A percentile compares a stretch with the other conserved stretches of the same genome.
phyloP scores from a whole-genome alignment of 2,113 vertebrate genomes.

The Forbesichthys agassizii region DNA sequence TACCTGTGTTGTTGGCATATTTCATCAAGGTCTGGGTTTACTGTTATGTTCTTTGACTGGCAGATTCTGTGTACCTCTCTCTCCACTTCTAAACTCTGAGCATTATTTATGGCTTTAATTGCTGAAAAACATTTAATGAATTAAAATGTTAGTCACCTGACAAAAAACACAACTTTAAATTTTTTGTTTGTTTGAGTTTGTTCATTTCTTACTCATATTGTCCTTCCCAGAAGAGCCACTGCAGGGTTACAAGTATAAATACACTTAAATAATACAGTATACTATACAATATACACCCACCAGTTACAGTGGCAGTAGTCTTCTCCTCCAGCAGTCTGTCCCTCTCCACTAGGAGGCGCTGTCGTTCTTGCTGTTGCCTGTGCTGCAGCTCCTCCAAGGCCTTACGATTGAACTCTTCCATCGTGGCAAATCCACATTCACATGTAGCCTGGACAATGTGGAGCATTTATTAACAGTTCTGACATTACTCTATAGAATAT shows the following conservation, averaged over 20 bases:
- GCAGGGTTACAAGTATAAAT: background rate
- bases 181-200: no score
- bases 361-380: conserved; percentile 64
- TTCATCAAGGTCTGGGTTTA: conserved; percentile 56
- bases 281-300: conserved; percentile 35
- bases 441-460: no score
- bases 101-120: conserved; percentile 68
- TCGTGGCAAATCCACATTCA: no score
- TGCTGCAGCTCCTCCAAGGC: conserved; percentile 65
- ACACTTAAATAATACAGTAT: background rate
- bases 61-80: conserved; percentile 61
- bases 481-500: background rate
- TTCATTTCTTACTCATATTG: no score
- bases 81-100: conserved; percentile 71
- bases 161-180: no score
- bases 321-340: conserved; percentile 75
- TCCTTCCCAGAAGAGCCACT: no score
- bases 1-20: conserved; percentile 67
- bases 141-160: no score
- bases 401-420: conserved; percentile 69
- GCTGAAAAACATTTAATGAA: conserved; percentile 45
- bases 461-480: background rate
- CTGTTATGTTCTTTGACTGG: conserved; percentile 31
- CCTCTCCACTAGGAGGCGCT: conserved; percentile 60
- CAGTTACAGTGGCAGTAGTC: conserved; percentile 62